These are phyloP conservation scores for Dendrophyllia cribrosa DNA, from an alignment of 64 coral and sea anemone genomes.

Conservation along the genomic window DNA sequence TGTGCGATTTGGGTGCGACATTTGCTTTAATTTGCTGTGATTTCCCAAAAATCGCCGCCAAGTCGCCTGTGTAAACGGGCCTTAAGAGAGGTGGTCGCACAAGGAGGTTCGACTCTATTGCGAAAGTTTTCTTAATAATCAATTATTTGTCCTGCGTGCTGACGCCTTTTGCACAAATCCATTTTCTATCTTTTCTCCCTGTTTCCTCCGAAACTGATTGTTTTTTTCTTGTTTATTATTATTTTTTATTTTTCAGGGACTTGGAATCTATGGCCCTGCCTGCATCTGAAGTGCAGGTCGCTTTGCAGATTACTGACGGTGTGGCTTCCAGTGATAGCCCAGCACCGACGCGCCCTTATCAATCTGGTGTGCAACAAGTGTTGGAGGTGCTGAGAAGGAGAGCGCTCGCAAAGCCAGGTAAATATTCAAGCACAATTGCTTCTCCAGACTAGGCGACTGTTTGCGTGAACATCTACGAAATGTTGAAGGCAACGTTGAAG, in stretches of 20 bases:
- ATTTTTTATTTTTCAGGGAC: neutral
- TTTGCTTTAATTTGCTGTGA: too few relatives aligned
- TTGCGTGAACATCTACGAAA: too few relatives aligned
- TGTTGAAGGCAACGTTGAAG: too few relatives aligned
- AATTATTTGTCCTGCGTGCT: too few relatives aligned
- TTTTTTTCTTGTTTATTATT: neutral
- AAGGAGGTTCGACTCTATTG: too few relatives aligned
- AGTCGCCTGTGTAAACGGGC: too few relatives aligned
- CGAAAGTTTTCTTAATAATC: too few relatives aligned
- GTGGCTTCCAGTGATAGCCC: neutral
- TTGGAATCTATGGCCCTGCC: conserved; percentile 21
- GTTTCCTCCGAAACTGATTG: neutral
- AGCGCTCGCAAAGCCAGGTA: neutral
- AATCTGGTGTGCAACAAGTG: conserved; percentile 26
- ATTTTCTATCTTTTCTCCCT: neutral
- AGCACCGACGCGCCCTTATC: neutral
- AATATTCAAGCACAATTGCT: neutral
- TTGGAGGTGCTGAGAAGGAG: conserved; percentile 19
- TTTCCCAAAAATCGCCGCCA: too few relatives aligned
- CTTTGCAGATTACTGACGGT: neutral
- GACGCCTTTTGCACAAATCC: too few relatives aligned
- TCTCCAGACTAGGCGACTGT: neutral
- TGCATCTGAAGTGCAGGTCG: neutral
- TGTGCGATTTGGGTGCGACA: too few relatives aligned
- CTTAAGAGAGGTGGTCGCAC: too few relatives aligned